These are phyloP conservation scores for Galendromus occidentalis DNA, from an alignment of 1,140 invertebrate species.

Conservation along the genomic window DNA sequence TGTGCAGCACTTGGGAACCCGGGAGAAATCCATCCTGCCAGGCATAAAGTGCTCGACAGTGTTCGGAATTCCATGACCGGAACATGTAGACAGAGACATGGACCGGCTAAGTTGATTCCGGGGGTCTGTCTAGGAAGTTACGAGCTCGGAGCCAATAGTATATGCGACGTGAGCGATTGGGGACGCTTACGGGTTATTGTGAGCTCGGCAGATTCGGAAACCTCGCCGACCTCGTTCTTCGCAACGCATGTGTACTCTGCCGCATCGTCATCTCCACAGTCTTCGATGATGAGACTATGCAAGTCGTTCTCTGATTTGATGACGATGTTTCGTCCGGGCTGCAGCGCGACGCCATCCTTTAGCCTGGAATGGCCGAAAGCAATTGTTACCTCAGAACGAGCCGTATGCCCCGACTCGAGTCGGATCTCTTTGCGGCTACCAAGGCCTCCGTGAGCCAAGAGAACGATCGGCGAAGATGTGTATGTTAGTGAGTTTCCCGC, in stretches of 20 bases:
- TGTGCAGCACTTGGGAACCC: neutral
- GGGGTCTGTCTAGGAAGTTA: neutral
- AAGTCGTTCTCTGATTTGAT: conserved; percentile 41
- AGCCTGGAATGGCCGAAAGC: conserved; percentile 33
- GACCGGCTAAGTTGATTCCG: neutral
- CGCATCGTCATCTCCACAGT: conserved; percentile 45
- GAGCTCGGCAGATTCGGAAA: conserved; percentile 16
- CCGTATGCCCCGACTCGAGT: no score
- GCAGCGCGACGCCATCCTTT: conserved; percentile 39
- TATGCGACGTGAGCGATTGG: no score
- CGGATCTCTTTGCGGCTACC: no score
- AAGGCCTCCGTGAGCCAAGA: no score
- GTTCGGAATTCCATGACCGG: neutral
- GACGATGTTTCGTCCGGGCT: conserved; percentile 35
- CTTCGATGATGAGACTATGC: conserved; percentile 45
- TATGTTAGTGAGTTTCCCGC: no score
- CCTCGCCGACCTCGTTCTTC: conserved; percentile 30
- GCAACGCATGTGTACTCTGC: conserved; percentile 45
- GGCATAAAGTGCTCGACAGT: neutral
- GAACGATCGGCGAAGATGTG: no score
- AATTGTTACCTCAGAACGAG: no score
- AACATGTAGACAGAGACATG: neutral
- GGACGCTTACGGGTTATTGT: conserved; percentile 15
- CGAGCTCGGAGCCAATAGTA: no score
- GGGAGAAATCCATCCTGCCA: neutral